Conservation (phyloP, 1,140 invertebrate species). For the Drosophila asahinai region DNA sequence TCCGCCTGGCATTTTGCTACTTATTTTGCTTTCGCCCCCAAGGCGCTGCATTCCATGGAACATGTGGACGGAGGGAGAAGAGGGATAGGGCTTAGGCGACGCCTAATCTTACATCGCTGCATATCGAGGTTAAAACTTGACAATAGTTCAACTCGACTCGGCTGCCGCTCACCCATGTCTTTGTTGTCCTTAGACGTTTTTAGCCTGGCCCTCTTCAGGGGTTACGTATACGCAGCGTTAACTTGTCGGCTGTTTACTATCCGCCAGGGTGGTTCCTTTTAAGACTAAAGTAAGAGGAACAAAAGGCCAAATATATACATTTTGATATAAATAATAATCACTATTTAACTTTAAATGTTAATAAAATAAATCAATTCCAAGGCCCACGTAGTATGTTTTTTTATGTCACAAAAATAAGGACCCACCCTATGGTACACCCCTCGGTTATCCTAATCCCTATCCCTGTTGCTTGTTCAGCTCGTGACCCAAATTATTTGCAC, state of each 20-base stretch:
- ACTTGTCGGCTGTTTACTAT: slow-evolving; percentile 42
- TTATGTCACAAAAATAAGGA: background rate
- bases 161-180: slow-evolving; percentile 61
- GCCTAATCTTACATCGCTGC: slow-evolving; percentile 78
- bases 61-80: slow-evolving; percentile 13
- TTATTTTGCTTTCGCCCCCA: slow-evolving; percentile 68
- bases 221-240: slow-evolving; percentile 68
- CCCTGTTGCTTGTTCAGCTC: slow-evolving; percentile 58
- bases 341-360: background rate
- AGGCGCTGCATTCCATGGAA: slow-evolving; percentile 56
- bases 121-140: slow-evolving; percentile 82
- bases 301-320: background rate
- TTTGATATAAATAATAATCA: background rate
- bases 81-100: slow-evolving; percentile 35
- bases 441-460: slow-evolving; percentile 25
- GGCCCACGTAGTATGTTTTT: background rate
- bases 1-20: slow-evolving; percentile 60
- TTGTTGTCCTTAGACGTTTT: slow-evolving; percentile 63
- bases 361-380: too few species aligned
- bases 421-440: slow-evolving; percentile 9
- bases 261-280: slow-evolving; percentile 3
- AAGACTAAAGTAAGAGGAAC: background rate
- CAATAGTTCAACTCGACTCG: slow-evolving; percentile 81
- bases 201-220: slow-evolving; percentile 54
- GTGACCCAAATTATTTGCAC: slow-evolving; percentile 81